Percentiles rank a stretch among this genome's conserved stretches.
Conservation (phyloP, 2,888 invertebrate species). For the Habrosyne pyritoides region DNA sequence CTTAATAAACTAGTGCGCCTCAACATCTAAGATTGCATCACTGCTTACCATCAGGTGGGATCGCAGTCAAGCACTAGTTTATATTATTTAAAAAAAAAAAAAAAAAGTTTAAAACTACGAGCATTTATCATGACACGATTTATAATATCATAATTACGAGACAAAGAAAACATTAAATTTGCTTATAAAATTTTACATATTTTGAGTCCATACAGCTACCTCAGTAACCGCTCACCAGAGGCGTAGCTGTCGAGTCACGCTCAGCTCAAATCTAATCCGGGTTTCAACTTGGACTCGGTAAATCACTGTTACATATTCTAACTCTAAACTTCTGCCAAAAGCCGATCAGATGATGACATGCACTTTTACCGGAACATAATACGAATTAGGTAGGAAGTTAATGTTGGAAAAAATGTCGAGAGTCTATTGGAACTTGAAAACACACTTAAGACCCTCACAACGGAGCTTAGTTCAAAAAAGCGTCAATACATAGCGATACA, state of each 20-base stretch:
- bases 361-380: not conserved
- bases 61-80: too few species aligned
- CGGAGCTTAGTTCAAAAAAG: too few species aligned
- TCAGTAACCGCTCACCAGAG: slow-evolving; percentile 25
- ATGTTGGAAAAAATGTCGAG: not conserved
- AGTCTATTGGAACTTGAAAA: too few species aligned
- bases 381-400: not conserved
- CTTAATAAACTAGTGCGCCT: too few species aligned
- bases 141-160: not conserved
- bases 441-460: too few species aligned
- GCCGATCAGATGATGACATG: slow-evolving; percentile 6
- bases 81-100: too few species aligned
- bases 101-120: too few species aligned
- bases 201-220: slow-evolving; percentile 36
- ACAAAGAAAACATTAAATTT: slow-evolving; percentile 21
- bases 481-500: too few species aligned
- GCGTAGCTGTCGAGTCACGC: slow-evolving; percentile 34
- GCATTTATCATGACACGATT: too few species aligned
- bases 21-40: too few species aligned
- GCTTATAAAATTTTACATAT: slow-evolving; percentile 35
- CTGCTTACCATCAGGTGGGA: too few species aligned
- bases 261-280: slow-evolving; percentile 30
- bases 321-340: slow-evolving; percentile 22
- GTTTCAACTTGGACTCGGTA: slow-evolving; percentile 26
- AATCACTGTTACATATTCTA: slow-evolving; percentile 27